phyloP scores from a whole-genome alignment of 2,888 invertebrate species.

The Andrena minutula region DNA sequence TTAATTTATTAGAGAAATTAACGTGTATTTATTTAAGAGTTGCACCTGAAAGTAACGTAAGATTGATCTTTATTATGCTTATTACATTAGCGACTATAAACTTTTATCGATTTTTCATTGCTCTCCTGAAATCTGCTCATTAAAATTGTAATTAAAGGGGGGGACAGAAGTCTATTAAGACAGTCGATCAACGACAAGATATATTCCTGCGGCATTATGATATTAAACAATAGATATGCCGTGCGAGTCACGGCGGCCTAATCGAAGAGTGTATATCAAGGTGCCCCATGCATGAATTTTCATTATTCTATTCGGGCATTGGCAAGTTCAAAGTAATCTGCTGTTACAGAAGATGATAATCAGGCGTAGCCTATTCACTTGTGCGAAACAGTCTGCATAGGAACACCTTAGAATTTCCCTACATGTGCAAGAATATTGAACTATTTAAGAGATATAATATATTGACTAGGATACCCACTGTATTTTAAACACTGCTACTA shows the following conservation, averaged over 20 bases:
- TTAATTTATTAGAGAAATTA: conserved; percentile 78
- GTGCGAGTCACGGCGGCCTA: conserved; percentile 77
- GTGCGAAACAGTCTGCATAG: conserved; percentile 49
- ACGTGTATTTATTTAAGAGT: conserved; percentile 76
- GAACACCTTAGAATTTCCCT: conserved; percentile 66
- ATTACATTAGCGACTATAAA: conserved; percentile 74
- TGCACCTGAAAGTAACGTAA: conserved; percentile 84
- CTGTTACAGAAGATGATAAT: conserved; percentile 5
- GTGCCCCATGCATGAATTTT: conserved; percentile 59
- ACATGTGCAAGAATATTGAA: conserved; percentile 65
- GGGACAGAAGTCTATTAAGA: conserved; percentile 43
- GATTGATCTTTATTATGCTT: conserved; percentile 79
- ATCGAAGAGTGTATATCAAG: conserved; percentile 51
- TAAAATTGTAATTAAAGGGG: conserved; percentile 60
- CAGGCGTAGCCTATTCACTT: conserved; percentile 43
- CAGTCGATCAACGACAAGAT: conserved; percentile 45
- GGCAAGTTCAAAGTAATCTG: conserved; percentile 4
- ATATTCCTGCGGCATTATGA: conserved; percentile 71
- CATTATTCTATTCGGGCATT: conserved; percentile 3
- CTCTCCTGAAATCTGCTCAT: conserved; percentile 81
- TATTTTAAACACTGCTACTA: conserved; percentile 77
- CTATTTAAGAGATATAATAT: conserved; percentile 65
- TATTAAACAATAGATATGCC: conserved; percentile 59
- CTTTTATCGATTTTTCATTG: conserved; percentile 67
- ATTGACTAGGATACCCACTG: conserved; percentile 69